Percentiles rank a stretch among this genome's conserved stretches.
These are phyloP conservation scores for Nebria salina DNA, from an alignment of 2,888 invertebrate species.

Conservation along the genomic window DNA sequence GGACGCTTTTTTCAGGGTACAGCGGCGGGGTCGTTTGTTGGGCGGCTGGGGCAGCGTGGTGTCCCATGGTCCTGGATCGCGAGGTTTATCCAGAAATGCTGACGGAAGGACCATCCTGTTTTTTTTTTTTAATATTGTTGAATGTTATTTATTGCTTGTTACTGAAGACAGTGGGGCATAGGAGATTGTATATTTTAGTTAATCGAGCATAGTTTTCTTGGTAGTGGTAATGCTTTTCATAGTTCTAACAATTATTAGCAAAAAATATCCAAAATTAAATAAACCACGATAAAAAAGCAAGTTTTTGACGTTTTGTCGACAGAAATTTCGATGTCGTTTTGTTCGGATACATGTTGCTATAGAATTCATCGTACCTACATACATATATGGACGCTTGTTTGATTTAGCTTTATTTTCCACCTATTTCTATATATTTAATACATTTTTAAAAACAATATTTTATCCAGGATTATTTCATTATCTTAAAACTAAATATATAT, in stretches of 20 bases:
- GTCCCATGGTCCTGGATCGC: conserved; percentile 45
- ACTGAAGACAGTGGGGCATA: not conserved
- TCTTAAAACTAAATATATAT: not conserved
- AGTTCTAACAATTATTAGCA: not conserved
- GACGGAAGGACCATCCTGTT: conserved; percentile 19
- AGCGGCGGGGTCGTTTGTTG: conserved; percentile 29
- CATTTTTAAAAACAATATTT: no score
- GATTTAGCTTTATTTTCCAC: no score
- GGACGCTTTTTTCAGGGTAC: conserved; percentile 32
- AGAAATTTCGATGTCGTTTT: not conserved
- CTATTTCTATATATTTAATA: no score
- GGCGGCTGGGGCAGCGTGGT: conserved; percentile 38
- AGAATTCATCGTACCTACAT: not conserved
- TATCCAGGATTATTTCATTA: no score
- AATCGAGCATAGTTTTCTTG: not conserved
- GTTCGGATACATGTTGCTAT: not conserved
- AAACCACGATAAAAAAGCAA: not conserved
- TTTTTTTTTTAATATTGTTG: not conserved
- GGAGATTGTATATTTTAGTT: not conserved
- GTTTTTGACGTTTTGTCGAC: not conserved
- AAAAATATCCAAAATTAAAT: not conserved
- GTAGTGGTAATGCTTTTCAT: not conserved
- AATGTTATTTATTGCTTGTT: not conserved
- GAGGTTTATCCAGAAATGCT: conserved; percentile 36
- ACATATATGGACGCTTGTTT: no score